Conservation (phyloP, 2,888 invertebrate species). For the Elmis aenea region DNA sequence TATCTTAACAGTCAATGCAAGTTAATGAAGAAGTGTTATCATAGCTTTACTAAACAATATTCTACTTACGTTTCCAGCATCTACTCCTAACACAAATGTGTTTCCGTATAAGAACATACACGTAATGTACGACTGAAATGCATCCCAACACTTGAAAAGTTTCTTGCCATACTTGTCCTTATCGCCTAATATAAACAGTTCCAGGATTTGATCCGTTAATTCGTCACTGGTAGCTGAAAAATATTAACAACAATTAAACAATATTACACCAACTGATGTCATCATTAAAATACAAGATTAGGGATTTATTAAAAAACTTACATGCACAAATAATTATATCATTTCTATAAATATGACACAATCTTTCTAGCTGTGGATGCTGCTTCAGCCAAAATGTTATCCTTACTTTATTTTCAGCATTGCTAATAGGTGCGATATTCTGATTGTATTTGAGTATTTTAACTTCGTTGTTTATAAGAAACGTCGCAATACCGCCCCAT, state of each 20-base stretch:
- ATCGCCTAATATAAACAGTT: slow-evolving; percentile 40
- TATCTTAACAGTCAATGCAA: no score
- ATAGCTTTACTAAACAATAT: not conserved
- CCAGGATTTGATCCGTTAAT: slow-evolving; percentile 38
- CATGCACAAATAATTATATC: slow-evolving; percentile 41
- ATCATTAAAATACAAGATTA: no score
- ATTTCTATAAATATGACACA: slow-evolving; percentile 35
- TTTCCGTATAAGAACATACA: slow-evolving; percentile 44
- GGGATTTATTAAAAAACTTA: no score
- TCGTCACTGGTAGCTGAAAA: slow-evolving; percentile 34
- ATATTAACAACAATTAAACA: slow-evolving; percentile 3
- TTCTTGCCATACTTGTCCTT: slow-evolving; percentile 38
- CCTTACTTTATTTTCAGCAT: slow-evolving; percentile 20
- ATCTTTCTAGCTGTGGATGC: slow-evolving; percentile 26
- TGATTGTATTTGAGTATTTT: slow-evolving; percentile 36
- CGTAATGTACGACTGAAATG: slow-evolving; percentile 39
- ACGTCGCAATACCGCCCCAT: slow-evolving; percentile 41
- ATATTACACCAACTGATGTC: slow-evolving; percentile 1
- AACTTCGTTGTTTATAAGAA: slow-evolving; percentile 40
- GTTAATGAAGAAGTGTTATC: not conserved
- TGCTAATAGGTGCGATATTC: slow-evolving; percentile 31
- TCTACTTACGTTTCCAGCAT: slow-evolving; percentile 38
- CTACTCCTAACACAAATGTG: slow-evolving; percentile 41
- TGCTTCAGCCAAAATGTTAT: slow-evolving; percentile 24
- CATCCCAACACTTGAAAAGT: slow-evolving; percentile 41